Evolutionary conservation across 1,140 invertebrate genomes (phyloP).

Genomic region (Sycobia sp.): DNA sequence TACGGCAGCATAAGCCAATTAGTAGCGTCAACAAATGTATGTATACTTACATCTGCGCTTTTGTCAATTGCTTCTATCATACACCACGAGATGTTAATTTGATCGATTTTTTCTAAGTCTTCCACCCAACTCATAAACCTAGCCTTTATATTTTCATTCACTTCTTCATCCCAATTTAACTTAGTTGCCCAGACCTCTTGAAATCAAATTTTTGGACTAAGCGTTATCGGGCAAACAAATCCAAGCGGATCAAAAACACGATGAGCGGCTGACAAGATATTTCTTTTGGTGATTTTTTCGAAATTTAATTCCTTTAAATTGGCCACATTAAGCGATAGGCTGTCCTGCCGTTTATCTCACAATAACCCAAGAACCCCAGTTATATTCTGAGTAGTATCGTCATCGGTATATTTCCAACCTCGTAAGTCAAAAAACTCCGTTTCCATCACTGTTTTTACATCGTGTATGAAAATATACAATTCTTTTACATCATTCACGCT

Average conservation of each 20-base stretch:
- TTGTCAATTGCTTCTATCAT: too few relatives aligned
- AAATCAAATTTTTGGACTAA: slow-evolving; percentile 36
- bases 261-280: slow-evolving; percentile 36
- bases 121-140: slow-evolving; percentile 35
- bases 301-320: not conserved
- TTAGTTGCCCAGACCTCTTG: slow-evolving; percentile 32
- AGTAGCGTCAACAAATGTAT: slow-evolving; percentile 17
- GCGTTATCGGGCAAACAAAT: slow-evolving; percentile 32
- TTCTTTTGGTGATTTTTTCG: too few relatives aligned
- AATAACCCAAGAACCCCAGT: not conserved
- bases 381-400: not conserved
- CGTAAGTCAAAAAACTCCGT: not conserved
- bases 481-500: too few relatives aligned
- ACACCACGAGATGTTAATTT: not conserved
- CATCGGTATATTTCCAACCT: not conserved
- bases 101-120: slow-evolving; percentile 11
- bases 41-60: not conserved
- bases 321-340: not conserved
- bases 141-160: not conserved
- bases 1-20: slow-evolving; percentile 15
- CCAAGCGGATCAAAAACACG: slow-evolving; percentile 42
- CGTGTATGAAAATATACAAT: not conserved
- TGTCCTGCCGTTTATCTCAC: not conserved
- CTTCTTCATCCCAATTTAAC: slow-evolving; percentile 36
- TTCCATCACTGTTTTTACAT: not conserved